phyloP scores from a whole-genome alignment of 2,797 vertebrate species.

The Carapus acus region DNA sequence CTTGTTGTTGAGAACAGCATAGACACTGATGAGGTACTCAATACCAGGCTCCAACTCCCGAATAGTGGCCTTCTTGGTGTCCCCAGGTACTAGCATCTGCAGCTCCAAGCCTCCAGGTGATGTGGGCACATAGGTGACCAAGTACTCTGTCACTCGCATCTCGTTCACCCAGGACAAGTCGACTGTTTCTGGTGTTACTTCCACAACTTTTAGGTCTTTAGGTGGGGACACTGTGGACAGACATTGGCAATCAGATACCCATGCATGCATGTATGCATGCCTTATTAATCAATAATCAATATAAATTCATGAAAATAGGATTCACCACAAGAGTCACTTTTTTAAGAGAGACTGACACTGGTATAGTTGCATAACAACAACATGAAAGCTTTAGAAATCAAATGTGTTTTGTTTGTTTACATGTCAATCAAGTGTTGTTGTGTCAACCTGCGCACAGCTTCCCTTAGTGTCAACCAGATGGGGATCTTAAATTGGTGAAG shows the following conservation, averaged over 20 bases:
- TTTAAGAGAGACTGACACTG: no score
- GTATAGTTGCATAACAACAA: no score
- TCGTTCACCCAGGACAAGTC: constrained; percentile 93
- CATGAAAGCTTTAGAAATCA: no score
- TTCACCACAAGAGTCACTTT: no score
- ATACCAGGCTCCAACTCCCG: constrained; percentile 89
- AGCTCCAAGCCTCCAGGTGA: constrained; percentile 84
- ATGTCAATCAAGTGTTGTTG: no score
- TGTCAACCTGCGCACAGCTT: no score
- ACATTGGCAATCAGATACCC: constrained; percentile 9
- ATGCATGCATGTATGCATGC: no score
- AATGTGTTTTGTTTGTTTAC: no score
- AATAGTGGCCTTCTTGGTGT: constrained; percentile 82
- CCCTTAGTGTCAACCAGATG: no score
- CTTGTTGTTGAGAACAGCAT: constrained; percentile 91
- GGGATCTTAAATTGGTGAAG: no score
- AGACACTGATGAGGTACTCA: constrained; percentile 94
- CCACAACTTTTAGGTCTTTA: constrained; percentile 82
- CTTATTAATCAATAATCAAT: no score
- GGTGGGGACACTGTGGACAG: constrained; percentile 84
- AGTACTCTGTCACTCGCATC: constrained; percentile 86
- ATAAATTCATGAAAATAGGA: no score
- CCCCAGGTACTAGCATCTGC: constrained; percentile 85
- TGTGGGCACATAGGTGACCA: constrained; percentile 86
- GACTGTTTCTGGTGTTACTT: constrained; percentile 85